Percentiles rank a stretch among this genome's conserved stretches.
Conservation (phyloP, 2,888 invertebrate genomes). For the Athalia rosae region DNA sequence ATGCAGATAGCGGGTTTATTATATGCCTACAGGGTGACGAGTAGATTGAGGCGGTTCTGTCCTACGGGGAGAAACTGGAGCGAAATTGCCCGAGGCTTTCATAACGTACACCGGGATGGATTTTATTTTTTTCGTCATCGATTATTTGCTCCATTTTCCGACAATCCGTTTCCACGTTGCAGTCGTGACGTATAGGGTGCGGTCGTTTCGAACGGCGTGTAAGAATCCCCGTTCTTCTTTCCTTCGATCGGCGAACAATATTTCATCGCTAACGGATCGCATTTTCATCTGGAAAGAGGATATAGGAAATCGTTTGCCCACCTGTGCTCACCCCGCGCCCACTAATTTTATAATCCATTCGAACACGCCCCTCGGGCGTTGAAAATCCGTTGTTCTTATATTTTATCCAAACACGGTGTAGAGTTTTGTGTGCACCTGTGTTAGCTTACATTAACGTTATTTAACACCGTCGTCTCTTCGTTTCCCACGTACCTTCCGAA, state of each 20-base stretch:
- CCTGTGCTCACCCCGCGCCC: slow-evolving; percentile 32
- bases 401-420: slow-evolving; percentile 45
- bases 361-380: slow-evolving; percentile 33
- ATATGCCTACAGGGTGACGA: slow-evolving; percentile 38
- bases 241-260: background rate
- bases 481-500: slow-evolving; percentile 45
- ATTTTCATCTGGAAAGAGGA: background rate
- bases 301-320: slow-evolving; percentile 30
- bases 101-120: no score
- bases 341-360: slow-evolving; percentile 46
- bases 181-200: no score
- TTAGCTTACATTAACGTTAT: slow-evolving; percentile 48
- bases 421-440: slow-evolving; percentile 44
- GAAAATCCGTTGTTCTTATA: slow-evolving; percentile 40
- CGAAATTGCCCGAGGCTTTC: no score
- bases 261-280: slow-evolving; percentile 4
- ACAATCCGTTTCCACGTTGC: slow-evolving; percentile 12
- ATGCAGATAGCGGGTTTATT: background rate
- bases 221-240: background rate
- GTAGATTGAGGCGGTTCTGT: slow-evolving; percentile 33
- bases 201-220: background rate
- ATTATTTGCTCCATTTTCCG: slow-evolving; percentile 39
- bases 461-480: slow-evolving; percentile 41
- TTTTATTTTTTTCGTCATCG: slow-evolving; percentile 12
- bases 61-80: background rate